These are phyloP conservation scores for Lamellibrachia columna DNA, from an alignment of 2,888 invertebrate genomes.

Conservation along the genomic window DNA sequence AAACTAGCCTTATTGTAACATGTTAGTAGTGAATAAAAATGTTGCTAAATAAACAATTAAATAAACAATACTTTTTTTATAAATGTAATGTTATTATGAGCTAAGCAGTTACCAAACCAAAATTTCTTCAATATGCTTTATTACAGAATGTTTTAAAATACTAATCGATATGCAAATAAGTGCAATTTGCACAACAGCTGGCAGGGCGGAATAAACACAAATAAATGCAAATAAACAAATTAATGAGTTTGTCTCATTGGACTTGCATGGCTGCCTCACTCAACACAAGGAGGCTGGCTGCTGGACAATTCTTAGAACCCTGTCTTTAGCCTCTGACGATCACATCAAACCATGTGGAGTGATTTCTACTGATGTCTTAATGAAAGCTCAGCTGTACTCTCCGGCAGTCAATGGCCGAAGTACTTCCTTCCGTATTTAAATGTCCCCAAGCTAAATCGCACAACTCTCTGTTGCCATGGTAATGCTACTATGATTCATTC, in stretches of 20 bases:
- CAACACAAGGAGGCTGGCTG: background rate
- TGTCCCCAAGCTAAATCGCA: background rate
- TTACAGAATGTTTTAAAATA: background rate
- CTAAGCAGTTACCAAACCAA: background rate
- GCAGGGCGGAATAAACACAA: background rate
- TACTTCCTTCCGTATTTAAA: slow-evolving; percentile 8
- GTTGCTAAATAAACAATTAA: background rate
- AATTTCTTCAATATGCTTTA: background rate
- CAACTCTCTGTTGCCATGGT: background rate
- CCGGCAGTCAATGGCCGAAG: background rate
- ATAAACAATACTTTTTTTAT: background rate
- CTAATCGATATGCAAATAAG: background rate
- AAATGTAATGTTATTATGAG: background rate
- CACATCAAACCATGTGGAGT: background rate
- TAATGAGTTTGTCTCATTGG: background rate
- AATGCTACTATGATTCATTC: background rate
- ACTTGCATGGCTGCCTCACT: background rate
- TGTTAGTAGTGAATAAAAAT: background rate
- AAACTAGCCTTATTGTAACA: background rate
- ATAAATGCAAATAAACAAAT: background rate
- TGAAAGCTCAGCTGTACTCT: background rate
- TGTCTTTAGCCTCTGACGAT: background rate
- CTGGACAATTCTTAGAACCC: background rate
- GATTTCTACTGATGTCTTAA: background rate
- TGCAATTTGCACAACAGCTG: background rate